These are phyloP conservation scores for Pseudolycoriella hygida DNA, from an alignment of 2,888 invertebrate species.

Conservation along the genomic window DNA sequence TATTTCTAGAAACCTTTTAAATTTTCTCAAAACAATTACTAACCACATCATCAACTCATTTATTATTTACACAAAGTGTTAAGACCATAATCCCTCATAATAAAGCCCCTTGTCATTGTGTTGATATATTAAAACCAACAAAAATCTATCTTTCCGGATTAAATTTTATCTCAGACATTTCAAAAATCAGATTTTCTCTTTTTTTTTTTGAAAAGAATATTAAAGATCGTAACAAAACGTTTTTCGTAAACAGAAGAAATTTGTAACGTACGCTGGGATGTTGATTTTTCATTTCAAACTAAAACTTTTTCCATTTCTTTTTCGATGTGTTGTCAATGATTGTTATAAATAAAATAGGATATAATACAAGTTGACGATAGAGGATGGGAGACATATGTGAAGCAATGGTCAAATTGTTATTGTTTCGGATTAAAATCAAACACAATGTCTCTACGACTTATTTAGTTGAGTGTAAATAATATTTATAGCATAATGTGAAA, in stretches of 20 bases:
- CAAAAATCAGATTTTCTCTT: no score
- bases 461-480: conserved; percentile 3
- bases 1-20: no score
- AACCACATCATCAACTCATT: no score
- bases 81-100: conserved; percentile 1
- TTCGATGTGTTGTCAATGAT: not conserved
- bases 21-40: no score
- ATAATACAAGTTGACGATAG: not conserved
- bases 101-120: not conserved
- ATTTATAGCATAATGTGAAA: conserved; percentile 1
- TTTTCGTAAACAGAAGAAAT: no score
- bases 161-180: conserved; percentile 1
- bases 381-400: not conserved
- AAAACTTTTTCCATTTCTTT: no score
- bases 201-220: no score
- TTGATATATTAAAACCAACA: not conserved
- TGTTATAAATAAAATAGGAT: not conserved
- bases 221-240: no score
- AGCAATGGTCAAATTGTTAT: not conserved
- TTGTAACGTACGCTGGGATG: no score
- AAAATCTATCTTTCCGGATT: conserved; percentile 3
- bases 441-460: not conserved
- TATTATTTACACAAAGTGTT: not conserved
- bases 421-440: conserved; percentile 2
- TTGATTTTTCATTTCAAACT: no score